A percentile compares a stretch with the other conserved stretches of the same genome.
phyloP scores from a whole-genome alignment of 1,140 invertebrate genomes.

The Anastrepha obliqua region DNA sequence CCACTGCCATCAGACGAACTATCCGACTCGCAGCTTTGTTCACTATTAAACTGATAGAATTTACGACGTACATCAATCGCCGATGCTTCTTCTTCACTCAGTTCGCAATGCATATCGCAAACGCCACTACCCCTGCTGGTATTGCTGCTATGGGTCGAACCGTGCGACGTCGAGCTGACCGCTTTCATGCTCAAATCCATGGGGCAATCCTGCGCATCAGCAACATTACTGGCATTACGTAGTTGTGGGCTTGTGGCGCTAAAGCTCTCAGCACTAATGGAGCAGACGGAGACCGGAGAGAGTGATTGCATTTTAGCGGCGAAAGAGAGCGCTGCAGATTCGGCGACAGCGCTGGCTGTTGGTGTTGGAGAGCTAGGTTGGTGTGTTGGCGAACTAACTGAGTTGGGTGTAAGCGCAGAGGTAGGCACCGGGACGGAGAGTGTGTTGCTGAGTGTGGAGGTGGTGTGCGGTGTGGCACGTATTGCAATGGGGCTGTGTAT shows the following conservation, averaged over 20 bases:
- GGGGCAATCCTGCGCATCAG: slow-evolving; percentile 80
- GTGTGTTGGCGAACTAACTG: background rate
- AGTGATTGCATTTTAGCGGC: slow-evolving; percentile 71
- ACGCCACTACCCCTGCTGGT: slow-evolving; percentile 35
- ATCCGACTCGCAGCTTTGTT: slow-evolving; percentile 60
- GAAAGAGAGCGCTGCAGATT: slow-evolving; percentile 60
- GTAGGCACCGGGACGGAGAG: slow-evolving; percentile 42
- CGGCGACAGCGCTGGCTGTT: slow-evolving; percentile 43
- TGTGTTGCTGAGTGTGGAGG: slow-evolving; percentile 72
- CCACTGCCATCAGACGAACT: slow-evolving; percentile 39
- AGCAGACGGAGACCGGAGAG: slow-evolving; percentile 71
- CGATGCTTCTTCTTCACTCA: slow-evolving; percentile 64
- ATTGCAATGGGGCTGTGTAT: slow-evolving; percentile 67
- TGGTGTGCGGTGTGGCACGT: slow-evolving; percentile 72
- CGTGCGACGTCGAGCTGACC: slow-evolving; percentile 66
- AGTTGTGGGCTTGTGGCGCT: background rate
- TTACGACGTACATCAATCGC: slow-evolving; percentile 64
- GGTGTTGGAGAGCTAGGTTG: slow-evolving; percentile 4
- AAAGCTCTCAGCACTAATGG: slow-evolving; percentile 66
- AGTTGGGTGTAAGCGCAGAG: background rate
- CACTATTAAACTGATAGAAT: slow-evolving; percentile 67
- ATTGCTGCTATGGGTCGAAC: slow-evolving; percentile 66
- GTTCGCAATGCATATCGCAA: slow-evolving; percentile 63
- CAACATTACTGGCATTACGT: background rate
- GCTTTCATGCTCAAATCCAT: slow-evolving; percentile 86